Evolutionary conservation across 2,797 vertebrate species (phyloP).

Genomic region (Trachops cirrhosus): DNA sequence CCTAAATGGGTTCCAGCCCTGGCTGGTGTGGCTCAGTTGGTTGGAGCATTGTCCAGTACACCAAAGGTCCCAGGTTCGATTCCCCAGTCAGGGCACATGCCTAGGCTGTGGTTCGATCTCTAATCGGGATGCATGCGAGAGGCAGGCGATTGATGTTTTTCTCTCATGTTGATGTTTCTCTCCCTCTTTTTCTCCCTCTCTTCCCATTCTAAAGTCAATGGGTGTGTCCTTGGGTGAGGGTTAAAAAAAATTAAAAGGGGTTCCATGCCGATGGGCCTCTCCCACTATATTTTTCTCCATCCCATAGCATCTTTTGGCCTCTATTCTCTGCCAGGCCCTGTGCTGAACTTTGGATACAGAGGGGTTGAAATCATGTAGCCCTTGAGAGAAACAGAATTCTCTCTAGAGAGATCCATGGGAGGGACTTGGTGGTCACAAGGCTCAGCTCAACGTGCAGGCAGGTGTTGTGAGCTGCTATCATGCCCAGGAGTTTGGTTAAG

Average conservation of each 20-base stretch:
- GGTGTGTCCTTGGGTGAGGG: too few relatives aligned
- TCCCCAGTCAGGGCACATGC: neutral
- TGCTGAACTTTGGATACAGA: constrained; percentile 1
- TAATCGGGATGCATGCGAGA: neutral
- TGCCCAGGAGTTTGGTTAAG: neutral
- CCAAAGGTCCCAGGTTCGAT: neutral
- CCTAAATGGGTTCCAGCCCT: neutral
- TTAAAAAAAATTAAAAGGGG: too few relatives aligned
- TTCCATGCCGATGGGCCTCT: too few relatives aligned
- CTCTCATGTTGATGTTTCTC: neutral
- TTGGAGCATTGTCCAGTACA: neutral
- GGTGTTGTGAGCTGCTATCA: neutral
- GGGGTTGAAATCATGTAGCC: neutral
- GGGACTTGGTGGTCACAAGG: neutral
- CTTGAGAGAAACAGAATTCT: constrained; percentile 8
- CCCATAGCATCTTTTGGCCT: neutral
- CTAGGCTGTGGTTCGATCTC: neutral
- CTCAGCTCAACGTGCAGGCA: neutral
- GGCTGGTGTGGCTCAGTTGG: neutral
- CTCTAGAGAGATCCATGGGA: neutral
- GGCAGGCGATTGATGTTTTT: neutral
- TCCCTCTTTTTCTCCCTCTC: neutral
- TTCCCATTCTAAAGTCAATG: neutral
- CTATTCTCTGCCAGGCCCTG: neutral
- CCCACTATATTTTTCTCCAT: neutral